phyloP scores from a whole-genome alignment of 1,140 invertebrate species.

The Ceratina calcarata region DNA sequence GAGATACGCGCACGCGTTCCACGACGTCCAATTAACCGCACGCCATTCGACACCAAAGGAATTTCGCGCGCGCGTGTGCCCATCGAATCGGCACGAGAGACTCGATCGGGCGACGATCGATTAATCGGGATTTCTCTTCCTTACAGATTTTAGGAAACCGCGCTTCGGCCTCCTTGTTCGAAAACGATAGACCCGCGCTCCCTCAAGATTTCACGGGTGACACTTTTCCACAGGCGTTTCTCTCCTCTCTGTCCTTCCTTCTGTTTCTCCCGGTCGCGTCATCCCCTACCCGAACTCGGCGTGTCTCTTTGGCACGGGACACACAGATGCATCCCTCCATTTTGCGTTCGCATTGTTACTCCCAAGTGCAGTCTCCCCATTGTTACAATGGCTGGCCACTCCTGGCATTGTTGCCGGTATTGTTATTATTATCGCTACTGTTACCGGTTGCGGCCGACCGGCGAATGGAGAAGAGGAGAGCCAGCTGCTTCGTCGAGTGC shows the following conservation, averaged over 20 bases:
- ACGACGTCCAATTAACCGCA: constrained; percentile 61
- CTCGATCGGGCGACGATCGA: neutral
- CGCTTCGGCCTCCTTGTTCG: too few relatives aligned
- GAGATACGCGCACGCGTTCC: constrained; percentile 62
- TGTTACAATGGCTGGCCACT: constrained; percentile 66
- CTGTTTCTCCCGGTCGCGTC: neutral
- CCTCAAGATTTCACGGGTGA: constrained; percentile 37
- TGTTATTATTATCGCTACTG: constrained; percentile 80
- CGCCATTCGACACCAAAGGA: constrained; percentile 60
- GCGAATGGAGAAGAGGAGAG: constrained; percentile 65
- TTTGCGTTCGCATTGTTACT: constrained; percentile 79
- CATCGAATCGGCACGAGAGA: too few relatives aligned
- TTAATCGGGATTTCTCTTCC: too few relatives aligned
- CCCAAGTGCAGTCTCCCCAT: constrained; percentile 70
- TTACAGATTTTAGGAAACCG: too few relatives aligned
- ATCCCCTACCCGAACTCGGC: neutral
- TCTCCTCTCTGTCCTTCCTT: constrained; percentile 32
- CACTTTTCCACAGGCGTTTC: constrained; percentile 58
- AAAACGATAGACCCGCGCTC: neutral
- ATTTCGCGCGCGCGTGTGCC: constrained; percentile 38
- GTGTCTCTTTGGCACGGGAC: constrained; percentile 56
- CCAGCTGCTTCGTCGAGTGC: constrained; percentile 65
- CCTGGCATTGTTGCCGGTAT: constrained; percentile 69
- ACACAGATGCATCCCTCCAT: constrained; percentile 78
- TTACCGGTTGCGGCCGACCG: constrained; percentile 66